Evolutionary conservation across 2,797 vertebrate genomes (phyloP).

Genomic region (Amblyraja radiata): DNA sequence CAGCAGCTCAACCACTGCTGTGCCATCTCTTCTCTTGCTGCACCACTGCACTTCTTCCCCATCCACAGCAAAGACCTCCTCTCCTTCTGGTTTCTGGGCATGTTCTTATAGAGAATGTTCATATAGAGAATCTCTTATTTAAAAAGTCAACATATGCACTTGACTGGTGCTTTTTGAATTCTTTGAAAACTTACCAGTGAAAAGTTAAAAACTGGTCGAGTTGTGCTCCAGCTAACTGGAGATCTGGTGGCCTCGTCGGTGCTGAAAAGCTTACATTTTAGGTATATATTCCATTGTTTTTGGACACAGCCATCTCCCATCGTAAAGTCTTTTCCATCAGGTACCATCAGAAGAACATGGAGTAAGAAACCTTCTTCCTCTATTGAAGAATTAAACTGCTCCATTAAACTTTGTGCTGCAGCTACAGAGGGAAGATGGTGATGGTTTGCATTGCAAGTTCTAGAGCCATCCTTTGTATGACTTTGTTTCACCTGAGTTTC

Average conservation of each 20-base stretch:
- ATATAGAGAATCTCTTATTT: background rate
- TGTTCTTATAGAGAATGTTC: too few species aligned
- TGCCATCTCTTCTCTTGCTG: too few species aligned
- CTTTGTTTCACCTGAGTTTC: background rate
- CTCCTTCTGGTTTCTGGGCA: background rate
- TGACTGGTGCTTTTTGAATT: constrained; percentile 8
- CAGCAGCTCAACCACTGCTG: too few species aligned
- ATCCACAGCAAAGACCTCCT: background rate
- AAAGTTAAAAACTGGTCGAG: constrained; percentile 75
- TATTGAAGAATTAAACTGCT: constrained; percentile 13
- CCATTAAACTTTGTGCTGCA: constrained; percentile 31
- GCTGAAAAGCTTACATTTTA: constrained; percentile 85
- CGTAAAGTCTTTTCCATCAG: constrained; percentile 74
- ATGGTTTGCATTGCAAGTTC: background rate
- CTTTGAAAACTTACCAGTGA: constrained; percentile 66
- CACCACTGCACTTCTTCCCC: too few species aligned
- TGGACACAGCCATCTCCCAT: constrained; percentile 46
- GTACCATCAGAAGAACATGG: constrained; percentile 80
- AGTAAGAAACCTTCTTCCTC: constrained; percentile 62
- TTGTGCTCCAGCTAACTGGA: constrained; percentile 70
- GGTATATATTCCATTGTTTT: constrained; percentile 69
- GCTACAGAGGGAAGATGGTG: background rate
- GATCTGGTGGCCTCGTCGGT: constrained; percentile 72
- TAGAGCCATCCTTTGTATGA: constrained; percentile 19
- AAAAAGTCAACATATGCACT: background rate